phyloP scores from a whole-genome alignment of 2,888 invertebrate genomes.

The Dastarcus helophoroides region DNA sequence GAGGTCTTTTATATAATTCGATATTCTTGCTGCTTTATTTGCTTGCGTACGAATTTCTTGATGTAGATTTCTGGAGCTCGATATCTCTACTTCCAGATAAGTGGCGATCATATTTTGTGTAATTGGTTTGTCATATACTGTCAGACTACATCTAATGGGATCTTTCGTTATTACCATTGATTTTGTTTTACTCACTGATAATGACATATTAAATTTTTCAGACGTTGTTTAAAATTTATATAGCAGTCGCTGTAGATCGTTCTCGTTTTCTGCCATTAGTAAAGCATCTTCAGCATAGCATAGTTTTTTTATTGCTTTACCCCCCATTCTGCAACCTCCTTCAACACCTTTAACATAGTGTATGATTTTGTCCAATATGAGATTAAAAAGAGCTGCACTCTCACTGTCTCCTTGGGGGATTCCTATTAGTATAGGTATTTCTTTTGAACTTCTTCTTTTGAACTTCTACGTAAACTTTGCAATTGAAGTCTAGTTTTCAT shows the following conservation, averaged over 20 bases:
- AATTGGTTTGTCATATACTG: slow-evolving; percentile 3
- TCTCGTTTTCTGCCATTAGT: background rate
- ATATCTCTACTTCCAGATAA: slow-evolving; percentile 6
- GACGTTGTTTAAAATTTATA: too few species aligned
- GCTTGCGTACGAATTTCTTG: slow-evolving; percentile 7
- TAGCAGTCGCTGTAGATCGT: slow-evolving; percentile 3
- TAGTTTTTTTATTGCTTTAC: background rate
- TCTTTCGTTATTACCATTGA: slow-evolving; percentile 6
- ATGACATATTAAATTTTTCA: too few species aligned
- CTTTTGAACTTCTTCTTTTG: too few species aligned
- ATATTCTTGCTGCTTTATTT: slow-evolving; percentile 7
- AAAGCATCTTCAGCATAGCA: slow-evolving; percentile 1
- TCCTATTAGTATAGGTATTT: slow-evolving; percentile 5
- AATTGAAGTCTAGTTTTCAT: too few species aligned
- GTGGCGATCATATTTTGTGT: slow-evolving; percentile 1
- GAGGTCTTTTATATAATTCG: slow-evolving; percentile 4
- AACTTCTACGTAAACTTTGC: too few species aligned
- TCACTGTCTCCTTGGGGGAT: slow-evolving; percentile 1
- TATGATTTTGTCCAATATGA: slow-evolving; percentile 2
- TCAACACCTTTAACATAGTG: background rate
- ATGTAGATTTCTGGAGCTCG: slow-evolving; percentile 6
- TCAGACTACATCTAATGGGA: slow-evolving; percentile 3
- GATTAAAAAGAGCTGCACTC: slow-evolving; percentile 3
- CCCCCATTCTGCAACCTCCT: background rate
- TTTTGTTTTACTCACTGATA: slow-evolving; percentile 4